phyloP scores from a whole-genome alignment of 2,888 invertebrate species.

The Tetragnatha montana region DNA sequence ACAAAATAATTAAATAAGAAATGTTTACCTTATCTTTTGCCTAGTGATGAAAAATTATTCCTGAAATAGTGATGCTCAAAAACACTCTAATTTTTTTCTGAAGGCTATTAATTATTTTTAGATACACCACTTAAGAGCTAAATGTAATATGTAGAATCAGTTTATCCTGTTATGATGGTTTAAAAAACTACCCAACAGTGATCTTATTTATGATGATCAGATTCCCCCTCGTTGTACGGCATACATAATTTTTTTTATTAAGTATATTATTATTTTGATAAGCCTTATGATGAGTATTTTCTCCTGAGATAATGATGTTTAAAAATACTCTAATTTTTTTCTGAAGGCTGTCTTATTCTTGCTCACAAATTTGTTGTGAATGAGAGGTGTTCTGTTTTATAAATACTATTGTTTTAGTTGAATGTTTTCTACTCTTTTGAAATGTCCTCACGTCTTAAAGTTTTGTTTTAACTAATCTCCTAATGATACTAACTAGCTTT shows the following conservation, averaged over 20 bases:
- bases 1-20: neutral
- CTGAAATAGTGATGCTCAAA: slow-evolving; percentile 35
- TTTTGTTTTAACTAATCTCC: neutral
- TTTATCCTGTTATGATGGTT: too few relatives aligned
- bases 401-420: neutral
- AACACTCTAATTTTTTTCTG: slow-evolving; percentile 68
- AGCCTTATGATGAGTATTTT: slow-evolving; percentile 40
- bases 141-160: too few relatives aligned
- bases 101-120: slow-evolving; percentile 2
- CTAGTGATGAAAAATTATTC: slow-evolving; percentile 42
- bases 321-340: slow-evolving; percentile 66
- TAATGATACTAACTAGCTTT: too few relatives aligned
- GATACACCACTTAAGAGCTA: too few relatives aligned
- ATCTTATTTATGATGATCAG: too few relatives aligned
- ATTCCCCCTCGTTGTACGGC: too few relatives aligned
- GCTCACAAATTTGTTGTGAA: neutral
- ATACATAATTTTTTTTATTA: too few relatives aligned
- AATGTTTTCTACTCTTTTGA: neutral
- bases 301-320: slow-evolving; percentile 44
- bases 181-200: too few relatives aligned
- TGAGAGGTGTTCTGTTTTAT: neutral
- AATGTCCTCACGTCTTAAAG: neutral
- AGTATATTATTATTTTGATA: too few relatives aligned
- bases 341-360: slow-evolving; percentile 24
- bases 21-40: neutral